A percentile compares a stretch with the other conserved stretches of the same genome.
These are phyloP conservation scores for Forbesichthys papilliferus DNA, from an alignment of 2,113 vertebrate genomes.

Conservation along the genomic window DNA sequence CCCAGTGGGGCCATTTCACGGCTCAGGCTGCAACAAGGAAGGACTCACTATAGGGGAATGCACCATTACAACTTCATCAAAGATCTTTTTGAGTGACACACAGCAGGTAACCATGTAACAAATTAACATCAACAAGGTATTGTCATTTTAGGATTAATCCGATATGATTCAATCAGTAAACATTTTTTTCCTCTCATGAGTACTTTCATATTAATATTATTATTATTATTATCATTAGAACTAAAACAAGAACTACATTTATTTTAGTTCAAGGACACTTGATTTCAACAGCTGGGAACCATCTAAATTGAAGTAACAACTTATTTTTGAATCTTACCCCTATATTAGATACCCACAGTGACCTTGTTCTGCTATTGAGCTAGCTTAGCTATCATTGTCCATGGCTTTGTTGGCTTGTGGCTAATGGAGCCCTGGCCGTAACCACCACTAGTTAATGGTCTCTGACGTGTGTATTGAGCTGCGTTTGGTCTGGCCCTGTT, in stretches of 20 bases:
- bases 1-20: constrained; percentile 63
- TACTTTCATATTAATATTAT: background rate
- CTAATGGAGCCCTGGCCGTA: background rate
- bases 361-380: constrained; percentile 13
- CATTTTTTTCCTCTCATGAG: background rate
- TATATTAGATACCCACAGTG: background rate
- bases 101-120: constrained; percentile 55
- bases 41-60: constrained; percentile 52
- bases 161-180: background rate
- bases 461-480: constrained; percentile 22
- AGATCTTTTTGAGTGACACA: constrained; percentile 52
- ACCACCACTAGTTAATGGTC: constrained; percentile 20
- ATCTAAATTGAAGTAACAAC: background rate
- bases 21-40: constrained; percentile 54
- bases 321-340: background rate
- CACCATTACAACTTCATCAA: constrained; percentile 50
- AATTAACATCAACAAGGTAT: constrained; percentile 62
- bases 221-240: background rate
- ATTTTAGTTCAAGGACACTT: background rate
- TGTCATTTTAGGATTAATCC: constrained; percentile 34
- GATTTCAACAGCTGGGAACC: background rate
- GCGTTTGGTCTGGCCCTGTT: constrained; percentile 2
- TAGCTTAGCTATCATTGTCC: constrained; percentile 3
- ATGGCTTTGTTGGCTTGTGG: constrained; percentile 15
- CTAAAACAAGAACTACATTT: background rate